phyloP scores from a whole-genome alignment of 2,113 vertebrate species.

The Ellobius talpinus region DNA sequence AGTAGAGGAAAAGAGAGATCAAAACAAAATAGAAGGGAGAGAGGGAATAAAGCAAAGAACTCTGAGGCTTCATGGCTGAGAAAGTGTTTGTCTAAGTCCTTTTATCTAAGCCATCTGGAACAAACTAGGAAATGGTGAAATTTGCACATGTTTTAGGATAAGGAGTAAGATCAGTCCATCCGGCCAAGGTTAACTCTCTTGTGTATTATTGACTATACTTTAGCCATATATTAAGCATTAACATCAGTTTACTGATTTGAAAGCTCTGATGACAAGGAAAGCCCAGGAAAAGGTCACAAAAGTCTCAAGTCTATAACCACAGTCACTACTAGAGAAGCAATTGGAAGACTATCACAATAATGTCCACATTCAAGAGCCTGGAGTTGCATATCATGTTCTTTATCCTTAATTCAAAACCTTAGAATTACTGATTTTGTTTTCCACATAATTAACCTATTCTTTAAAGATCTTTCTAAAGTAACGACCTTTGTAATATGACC shows the following conservation, averaged over 20 bases:
- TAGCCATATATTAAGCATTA: neutral
- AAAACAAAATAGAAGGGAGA: neutral
- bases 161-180: neutral
- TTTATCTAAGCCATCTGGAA: neutral
- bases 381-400: neutral
- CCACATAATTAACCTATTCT: neutral
- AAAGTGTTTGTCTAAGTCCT: neutral
- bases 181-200: neutral
- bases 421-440: neutral
- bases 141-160: neutral
- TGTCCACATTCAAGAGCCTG: neutral
- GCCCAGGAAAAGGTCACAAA: neutral
- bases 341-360: neutral
- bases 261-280: neutral
- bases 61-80: neutral
- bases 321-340: neutral
- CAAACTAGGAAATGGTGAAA: neutral
- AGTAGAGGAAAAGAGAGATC: no score
- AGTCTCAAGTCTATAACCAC: neutral
- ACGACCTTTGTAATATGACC: slow-evolving; percentile 55
- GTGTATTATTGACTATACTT: neutral
- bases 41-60: neutral
- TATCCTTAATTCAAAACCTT: neutral
- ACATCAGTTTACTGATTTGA: neutral
- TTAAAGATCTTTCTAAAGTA: slow-evolving; percentile 46